phyloP scores from a whole-genome alignment of 2,113 vertebrate genomes.

The Plotosus lineatus region DNA sequence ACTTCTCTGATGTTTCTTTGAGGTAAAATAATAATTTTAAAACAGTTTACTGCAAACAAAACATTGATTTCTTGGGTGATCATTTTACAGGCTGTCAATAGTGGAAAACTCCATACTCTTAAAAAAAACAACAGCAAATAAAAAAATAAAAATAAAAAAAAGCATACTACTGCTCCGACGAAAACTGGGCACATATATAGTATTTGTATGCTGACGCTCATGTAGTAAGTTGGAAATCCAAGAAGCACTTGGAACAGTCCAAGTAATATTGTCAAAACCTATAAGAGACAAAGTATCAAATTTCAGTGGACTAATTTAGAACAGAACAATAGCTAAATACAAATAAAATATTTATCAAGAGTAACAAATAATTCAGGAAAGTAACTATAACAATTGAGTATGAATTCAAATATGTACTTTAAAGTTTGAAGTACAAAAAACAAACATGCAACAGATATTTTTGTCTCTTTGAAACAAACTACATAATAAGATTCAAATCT shows the following conservation, averaged over 20 bases:
- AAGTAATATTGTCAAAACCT: constrained; percentile 70
- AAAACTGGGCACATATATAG: constrained; percentile 64
- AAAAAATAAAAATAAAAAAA: constrained; percentile 6
- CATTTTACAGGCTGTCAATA: neutral
- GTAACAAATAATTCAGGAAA: neutral
- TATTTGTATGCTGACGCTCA: neutral
- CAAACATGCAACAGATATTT: neutral
- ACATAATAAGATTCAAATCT: neutral
- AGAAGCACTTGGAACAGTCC: constrained; percentile 71
- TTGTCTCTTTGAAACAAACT: neutral
- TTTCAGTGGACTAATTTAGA: neutral
- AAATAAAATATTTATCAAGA: neutral
- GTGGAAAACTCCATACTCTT: neutral
- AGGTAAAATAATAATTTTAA: neutral
- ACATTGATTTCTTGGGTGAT: neutral
- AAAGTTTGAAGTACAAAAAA: too few relatives aligned
- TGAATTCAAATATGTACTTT: too few relatives aligned
- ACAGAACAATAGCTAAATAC: neutral
- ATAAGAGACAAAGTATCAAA: neutral
- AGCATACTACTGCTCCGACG: constrained; percentile 66
- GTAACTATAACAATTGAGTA: neutral
- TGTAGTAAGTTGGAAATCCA: constrained; percentile 53
- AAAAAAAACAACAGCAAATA: neutral
- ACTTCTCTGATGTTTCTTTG: neutral
- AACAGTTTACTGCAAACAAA: neutral